Base-by-base conservation (phyloP, 2,888 invertebrate genomes). In the Masnerella sp. region DNA sequence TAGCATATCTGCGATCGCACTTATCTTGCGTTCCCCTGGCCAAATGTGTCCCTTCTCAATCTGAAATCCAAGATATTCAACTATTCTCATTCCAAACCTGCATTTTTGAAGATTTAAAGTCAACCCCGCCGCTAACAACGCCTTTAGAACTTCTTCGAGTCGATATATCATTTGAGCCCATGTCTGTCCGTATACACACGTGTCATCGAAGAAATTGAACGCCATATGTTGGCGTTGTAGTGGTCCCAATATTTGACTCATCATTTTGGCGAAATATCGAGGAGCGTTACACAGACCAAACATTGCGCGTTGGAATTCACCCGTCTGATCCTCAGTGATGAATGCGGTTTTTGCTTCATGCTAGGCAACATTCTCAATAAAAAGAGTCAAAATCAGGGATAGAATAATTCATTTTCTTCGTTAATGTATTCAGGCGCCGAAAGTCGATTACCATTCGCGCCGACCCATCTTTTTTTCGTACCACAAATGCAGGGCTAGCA, bases 341-440 rank as follows among this genome's bases (percentile, higher is more conserved):
- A 72, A 72, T 0, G 71, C 71, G 0, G 59, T 75, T n/a, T 56
- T 49, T n/a, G n/a, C n/a, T n/a, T n/a, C n/a, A n/a, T n/a, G n/a
- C n/a, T n/a, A n/a, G n/a, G n/a, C n/a, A n/a, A n/a, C n/a, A n/a
- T n/a, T n/a, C n/a, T n/a, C n/a, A n/a, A n/a, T n/a, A n/a, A n/a
- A 68, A 17, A 0, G 58, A 54, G 14, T 76, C 68, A 7, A 74
- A 67, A 20, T 76, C 58, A 0, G 65, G 69, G 1, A 65, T 65
- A 2, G 64, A 72, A n/a, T 15, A 64, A 25, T 45, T 58, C 2
- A 61, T 30, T 0, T 7, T 1, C 7, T 49, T 59, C 0, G 72
- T 75, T 1, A 22, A 4, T 30, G 9, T n/a, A 59, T 75, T 72
- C 5, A 68, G 9, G 0, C 22, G n/a, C 1, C 70, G 15, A 11